Base-by-base conservation (phyloP, 2,888 invertebrate species). In the Polymixis flavicincta region DNA sequence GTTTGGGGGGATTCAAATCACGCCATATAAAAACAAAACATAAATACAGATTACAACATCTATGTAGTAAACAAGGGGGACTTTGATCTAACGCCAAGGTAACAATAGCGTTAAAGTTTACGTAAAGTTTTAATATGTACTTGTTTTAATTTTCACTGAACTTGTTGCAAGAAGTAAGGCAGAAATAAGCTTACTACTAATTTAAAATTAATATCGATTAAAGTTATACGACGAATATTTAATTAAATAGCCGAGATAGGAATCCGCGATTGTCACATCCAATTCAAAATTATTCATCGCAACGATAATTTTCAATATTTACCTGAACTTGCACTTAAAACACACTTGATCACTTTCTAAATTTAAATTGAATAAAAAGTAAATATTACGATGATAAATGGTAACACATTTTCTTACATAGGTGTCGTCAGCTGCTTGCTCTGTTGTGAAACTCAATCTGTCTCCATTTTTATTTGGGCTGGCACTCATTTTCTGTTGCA, bases 401-500 rank as follows among this genome's bases (percentile, higher is more conserved):
- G 25, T 19, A 60, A 42, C 61, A 82, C 83, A 60, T 54, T 82
- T 28, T 72, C 83, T 83, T 83, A 85, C 83, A 60, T 74, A 71
- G 57, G 48, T 67, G 13, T 78, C 73, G 50, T 57, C 83, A n/a
- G 67, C 13, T 59, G 71, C 54, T 48, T n/a, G 64, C 11, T 78
- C 83, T n/a, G 74, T 32, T 67, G 42, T 71, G 42, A 86, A 78
- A 71, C 67, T 76, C 50, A 83, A 71, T 71, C 67, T 48, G 7
- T 81, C 86, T 70, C n/a, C 76, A 68, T 71, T 71, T 32, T 68
- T 66, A 59, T 70, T 77, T 57, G 59, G 45, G 54, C 57, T 74
- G 11, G 1, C 80, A 81, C 80, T 82, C 82, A 81, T 82, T 76
- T 69, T 71, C 25, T 76, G 66, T 77, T 73, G 57, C 85, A 87